These are phyloP conservation scores for Lophochroa leadbeateri DNA, from an alignment of 2,113 vertebrate genomes.

Conservation along the genomic window DNA sequence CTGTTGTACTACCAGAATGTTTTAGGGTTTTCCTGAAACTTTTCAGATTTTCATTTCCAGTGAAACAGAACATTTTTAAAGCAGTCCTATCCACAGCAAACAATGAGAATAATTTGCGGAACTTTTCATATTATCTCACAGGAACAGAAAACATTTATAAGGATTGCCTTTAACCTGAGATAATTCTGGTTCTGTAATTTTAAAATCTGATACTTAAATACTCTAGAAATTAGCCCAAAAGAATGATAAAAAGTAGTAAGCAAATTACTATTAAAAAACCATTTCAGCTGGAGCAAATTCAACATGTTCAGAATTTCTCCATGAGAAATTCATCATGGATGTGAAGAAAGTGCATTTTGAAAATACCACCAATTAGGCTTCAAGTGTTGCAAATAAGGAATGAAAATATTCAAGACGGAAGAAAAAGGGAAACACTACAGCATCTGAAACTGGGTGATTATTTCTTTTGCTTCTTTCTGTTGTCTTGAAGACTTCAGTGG, in stretches of 20 bases:
- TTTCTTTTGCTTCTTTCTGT: background rate
- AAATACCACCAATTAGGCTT: background rate
- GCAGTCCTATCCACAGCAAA: background rate
- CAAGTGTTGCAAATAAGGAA: background rate
- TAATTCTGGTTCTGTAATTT: background rate
- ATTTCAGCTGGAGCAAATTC: background rate
- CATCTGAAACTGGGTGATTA: background rate
- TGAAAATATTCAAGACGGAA: background rate
- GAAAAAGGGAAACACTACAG: background rate
- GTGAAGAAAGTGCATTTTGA: background rate
- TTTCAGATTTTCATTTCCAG: background rate
- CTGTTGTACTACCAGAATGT: background rate
- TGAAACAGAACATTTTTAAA: background rate
- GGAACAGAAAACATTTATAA: background rate
- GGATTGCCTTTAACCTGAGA: background rate
- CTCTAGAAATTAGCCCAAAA: background rate
- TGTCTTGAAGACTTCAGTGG: background rate
- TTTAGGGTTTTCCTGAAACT: background rate
- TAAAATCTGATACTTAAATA: background rate
- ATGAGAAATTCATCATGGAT: background rate
- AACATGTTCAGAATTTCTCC: background rate
- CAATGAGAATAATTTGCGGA: background rate
- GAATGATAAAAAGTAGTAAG: background rate
- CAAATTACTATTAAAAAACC: background rate
- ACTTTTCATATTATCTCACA: background rate